These are phyloP conservation scores for Alfaro cultratus DNA, from an alignment of 2,797 vertebrate species.

Conservation along the genomic window DNA sequence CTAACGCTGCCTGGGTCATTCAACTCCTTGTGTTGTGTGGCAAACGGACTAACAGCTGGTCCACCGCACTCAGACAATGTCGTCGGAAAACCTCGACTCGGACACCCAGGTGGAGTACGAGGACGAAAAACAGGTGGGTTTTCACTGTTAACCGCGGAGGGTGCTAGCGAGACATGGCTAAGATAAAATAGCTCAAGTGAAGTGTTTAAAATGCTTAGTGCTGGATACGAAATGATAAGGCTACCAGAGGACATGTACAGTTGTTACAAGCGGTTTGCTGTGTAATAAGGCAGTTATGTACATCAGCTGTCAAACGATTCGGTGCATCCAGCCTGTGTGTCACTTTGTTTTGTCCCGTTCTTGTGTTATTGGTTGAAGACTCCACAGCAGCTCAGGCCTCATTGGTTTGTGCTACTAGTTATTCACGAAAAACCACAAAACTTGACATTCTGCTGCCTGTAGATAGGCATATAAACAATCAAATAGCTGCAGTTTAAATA, in stretches of 20 bases:
- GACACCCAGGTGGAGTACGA: constrained; percentile 81
- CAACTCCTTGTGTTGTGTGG: constrained; percentile 24
- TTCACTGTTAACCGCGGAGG: constrained; percentile 46
- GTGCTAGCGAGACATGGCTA: constrained; percentile 62
- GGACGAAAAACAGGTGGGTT: constrained; percentile 85
- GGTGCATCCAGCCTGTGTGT: constrained; percentile 32
- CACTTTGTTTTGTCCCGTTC: constrained; percentile 62
- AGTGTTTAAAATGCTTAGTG: constrained; percentile 34
- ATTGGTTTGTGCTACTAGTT: constrained; percentile 60
- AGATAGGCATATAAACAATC: constrained; percentile 1
- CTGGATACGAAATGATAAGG: neutral
- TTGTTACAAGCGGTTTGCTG: neutral
- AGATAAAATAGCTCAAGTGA: constrained; percentile 46
- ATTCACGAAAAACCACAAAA: constrained; percentile 3
- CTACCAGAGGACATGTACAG: neutral
- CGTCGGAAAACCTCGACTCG: constrained; percentile 81
- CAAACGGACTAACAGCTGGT: constrained; percentile 41
- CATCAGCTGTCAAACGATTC: constrained; percentile 9
- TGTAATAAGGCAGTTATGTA: neutral
- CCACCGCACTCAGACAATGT: constrained; percentile 68
- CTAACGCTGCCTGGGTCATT: constrained; percentile 25
- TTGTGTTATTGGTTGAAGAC: constrained; percentile 66
- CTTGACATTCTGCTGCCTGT: neutral
- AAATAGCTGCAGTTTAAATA: neutral
- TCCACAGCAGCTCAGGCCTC: constrained; percentile 62